Evolutionary conservation across 2,888 invertebrate species (phyloP).

Genomic region (Xestobium rufovillosum): DNA sequence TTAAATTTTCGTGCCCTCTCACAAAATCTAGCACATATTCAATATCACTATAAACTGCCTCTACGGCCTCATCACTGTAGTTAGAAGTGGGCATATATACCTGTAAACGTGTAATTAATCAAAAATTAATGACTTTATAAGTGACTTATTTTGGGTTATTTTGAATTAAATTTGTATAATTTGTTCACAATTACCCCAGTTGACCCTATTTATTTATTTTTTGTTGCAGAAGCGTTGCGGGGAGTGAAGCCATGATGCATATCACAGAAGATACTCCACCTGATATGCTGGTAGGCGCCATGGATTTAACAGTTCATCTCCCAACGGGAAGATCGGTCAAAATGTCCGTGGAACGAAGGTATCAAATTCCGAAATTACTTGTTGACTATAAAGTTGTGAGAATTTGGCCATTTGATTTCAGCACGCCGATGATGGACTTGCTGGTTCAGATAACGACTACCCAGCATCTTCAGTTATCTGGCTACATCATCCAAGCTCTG

Average conservation of each 20-base stretch:
- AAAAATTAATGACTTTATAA: too few species aligned
- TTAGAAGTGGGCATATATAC: too few species aligned
- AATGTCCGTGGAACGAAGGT: conserved; percentile 53
- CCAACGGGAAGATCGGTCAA: conserved; percentile 48
- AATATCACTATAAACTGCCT: too few species aligned
- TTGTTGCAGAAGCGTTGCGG: conserved; percentile 30
- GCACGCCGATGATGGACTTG: conserved; percentile 73
- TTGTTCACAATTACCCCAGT: too few species aligned
- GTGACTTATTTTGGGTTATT: too few species aligned
- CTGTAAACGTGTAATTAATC: too few species aligned
- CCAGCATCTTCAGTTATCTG: conserved; percentile 59
- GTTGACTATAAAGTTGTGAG: not conserved
- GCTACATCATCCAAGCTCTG: conserved; percentile 57
- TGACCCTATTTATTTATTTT: too few species aligned
- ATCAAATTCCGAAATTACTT: not conserved
- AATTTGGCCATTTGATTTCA: conserved; percentile 42
- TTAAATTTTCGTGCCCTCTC: too few species aligned
- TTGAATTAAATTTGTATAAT: too few species aligned
- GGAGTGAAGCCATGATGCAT: conserved; percentile 41
- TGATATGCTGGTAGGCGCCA: conserved; percentile 61
- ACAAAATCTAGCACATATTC: too few species aligned
- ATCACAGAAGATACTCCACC: conserved; percentile 63
- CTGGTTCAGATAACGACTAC: conserved; percentile 63
- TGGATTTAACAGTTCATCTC: conserved; percentile 59
- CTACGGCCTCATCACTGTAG: too few species aligned